Base-by-base conservation (phyloP, 37 sponge, comb jelly and placozoan species). In the Bolinopsis microptera region DNA sequence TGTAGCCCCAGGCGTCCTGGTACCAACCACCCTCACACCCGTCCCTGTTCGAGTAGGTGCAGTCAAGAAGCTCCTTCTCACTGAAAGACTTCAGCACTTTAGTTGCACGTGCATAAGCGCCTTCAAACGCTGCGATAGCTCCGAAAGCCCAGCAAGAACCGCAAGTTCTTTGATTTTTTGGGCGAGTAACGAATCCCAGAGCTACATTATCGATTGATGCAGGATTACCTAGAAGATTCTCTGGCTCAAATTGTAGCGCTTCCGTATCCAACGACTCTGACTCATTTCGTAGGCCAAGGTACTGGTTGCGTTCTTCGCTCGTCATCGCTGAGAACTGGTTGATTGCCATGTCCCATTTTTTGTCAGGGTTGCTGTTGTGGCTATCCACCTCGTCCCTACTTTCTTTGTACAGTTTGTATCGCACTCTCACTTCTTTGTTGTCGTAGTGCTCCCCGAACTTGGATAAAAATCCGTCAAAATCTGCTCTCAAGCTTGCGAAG, bases 11-110 rank as follows among this genome's bases (percentile, higher is more conserved):
- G 23, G 82, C 35, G 32, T 80, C 9, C 35, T 34, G 5, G 37
- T 80, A 80, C 82, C 82, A 80, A 32, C 82, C 82, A 5, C 82
- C 82, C 1, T 80, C 16, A 80, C 82, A 80, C 35, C 82, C 82
- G 23, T 80, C 82, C 38, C 30, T 28, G 9, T 13, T 3, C 1
- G 82, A 16, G 38, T 34, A 34, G 37, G 37, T 80, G 38, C 82
- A 80, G 30, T 80, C 82, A 34, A 31, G 82, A 1, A 80, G 5
- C 32, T 80, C 82, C 22, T 31, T 34, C 36, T 80, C 37, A 22
- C 82, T 80, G 38, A 80, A 80, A 1, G 38, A 36, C 38, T 80
- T 80, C 82, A 80, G 82, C 37, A 80, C 37, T 34, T 30, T 30
- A 8, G 82, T 80, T 18, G 82, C 82, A 24, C 82, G 35, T 24